Evolutionary conservation across 2,888 invertebrate species (phyloP).

Genomic region (Thysanoteuthis rhombus): DNA sequence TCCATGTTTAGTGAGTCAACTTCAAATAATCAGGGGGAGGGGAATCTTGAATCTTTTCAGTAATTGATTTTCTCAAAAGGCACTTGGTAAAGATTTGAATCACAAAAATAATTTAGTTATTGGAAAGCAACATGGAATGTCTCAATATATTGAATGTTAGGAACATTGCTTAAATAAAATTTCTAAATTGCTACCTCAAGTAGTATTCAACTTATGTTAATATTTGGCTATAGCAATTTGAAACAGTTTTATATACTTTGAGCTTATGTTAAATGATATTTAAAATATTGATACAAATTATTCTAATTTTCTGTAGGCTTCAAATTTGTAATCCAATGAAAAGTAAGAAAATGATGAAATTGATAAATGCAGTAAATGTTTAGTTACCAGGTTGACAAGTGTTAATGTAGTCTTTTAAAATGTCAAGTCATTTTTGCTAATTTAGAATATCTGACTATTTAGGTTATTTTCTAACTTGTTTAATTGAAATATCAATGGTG

Average conservation of each 20-base stretch:
- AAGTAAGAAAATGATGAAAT: not conserved
- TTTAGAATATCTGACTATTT: not conserved
- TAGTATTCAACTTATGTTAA: not conserved
- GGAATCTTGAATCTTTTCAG: too few species aligned
- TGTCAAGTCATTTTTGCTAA: not conserved
- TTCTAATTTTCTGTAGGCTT: not conserved
- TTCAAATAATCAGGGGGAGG: not conserved
- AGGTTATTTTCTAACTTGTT: not conserved
- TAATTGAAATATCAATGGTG: constrained; percentile 14
- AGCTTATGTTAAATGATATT: not conserved
- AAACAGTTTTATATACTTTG: not conserved
- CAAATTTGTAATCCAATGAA: not conserved
- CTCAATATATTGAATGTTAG: constrained; percentile 12
- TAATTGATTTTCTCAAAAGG: not conserved
- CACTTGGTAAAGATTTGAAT: not conserved
- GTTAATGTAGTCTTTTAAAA: not conserved
- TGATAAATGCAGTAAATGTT: not conserved
- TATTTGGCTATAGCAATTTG: not conserved
- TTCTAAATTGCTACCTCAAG: not conserved
- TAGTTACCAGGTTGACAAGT: not conserved
- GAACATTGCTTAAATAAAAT: not conserved
- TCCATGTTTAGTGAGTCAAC: not conserved
- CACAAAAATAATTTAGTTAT: not conserved
- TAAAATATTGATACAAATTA: not conserved
- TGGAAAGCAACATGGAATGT: not conserved